Conservation (phyloP, 2,113 vertebrate genomes). For the Gymnogyps californianus region DNA sequence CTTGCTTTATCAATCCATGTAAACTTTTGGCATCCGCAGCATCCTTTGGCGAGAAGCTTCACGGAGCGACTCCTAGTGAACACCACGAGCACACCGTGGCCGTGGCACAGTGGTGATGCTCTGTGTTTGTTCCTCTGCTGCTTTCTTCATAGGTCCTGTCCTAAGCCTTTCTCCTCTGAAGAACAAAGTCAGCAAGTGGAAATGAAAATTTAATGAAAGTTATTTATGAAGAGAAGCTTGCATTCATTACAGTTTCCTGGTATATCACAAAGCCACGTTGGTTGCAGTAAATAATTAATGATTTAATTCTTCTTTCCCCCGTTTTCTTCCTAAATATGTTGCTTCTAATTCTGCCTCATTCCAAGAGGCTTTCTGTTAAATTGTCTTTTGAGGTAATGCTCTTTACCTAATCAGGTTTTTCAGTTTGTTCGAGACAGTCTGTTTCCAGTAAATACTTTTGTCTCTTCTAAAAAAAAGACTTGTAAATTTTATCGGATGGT, state of each 20-base stretch:
- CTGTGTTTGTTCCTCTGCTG: not conserved
- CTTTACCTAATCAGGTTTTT: not conserved
- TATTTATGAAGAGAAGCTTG: not conserved
- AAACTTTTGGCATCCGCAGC: not conserved
- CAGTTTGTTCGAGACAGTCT: not conserved
- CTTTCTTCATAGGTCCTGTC: not conserved
- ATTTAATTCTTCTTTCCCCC: not conserved
- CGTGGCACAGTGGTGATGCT: fast-evolving
- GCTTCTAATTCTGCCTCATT: not conserved
- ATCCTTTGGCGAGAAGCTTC: not conserved
- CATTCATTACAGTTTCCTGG: not conserved
- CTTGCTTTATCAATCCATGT: not conserved
- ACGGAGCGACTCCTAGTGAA: not conserved
- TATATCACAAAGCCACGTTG: fast-evolving
- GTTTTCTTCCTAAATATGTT: not conserved
- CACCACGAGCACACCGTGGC: not conserved
- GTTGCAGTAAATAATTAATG: not conserved
- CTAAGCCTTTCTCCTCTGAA: not conserved
- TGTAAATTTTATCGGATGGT: not conserved
- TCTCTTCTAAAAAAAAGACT: not conserved
- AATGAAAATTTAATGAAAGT: not conserved
- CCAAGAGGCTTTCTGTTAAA: not conserved
- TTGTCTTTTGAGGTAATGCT: not conserved
- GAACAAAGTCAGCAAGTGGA: not conserved
- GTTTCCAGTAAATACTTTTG: not conserved